Conservation (phyloP, 2,113 vertebrate genomes). For the Lepisosteus oculatus region DNA sequence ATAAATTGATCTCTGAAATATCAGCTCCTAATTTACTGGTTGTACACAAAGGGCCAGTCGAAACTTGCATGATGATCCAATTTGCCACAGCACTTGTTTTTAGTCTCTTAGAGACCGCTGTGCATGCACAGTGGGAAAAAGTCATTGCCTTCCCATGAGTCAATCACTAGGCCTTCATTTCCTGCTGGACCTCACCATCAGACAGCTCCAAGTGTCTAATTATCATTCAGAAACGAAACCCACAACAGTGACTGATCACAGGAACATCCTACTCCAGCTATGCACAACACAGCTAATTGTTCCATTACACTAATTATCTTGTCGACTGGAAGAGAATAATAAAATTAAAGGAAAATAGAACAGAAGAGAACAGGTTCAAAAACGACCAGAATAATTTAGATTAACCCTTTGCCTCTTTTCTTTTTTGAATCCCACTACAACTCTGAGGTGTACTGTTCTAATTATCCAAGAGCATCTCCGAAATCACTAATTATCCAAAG, state of each 20-base stretch:
- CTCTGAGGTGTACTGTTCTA: conserved; percentile 56
- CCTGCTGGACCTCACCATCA: conserved; percentile 79
- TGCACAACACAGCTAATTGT: conserved; percentile 72
- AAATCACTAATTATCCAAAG: conserved; percentile 66
- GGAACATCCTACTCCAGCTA: conserved; percentile 53
- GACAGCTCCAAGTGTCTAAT: conserved; percentile 76
- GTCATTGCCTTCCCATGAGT: conserved; percentile 74
- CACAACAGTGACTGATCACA: conserved; percentile 54
- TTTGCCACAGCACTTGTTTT: conserved; percentile 88
- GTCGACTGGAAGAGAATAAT: conserved; percentile 53
- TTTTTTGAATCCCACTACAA: conserved; percentile 25
- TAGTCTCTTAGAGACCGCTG: conserved; percentile 76
- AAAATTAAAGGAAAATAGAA: conserved; percentile 44
- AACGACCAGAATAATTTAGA: conserved; percentile 67
- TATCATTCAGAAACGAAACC: conserved; percentile 82
- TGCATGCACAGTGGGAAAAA: conserved; percentile 64
- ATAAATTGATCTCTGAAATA: conserved; percentile 81
- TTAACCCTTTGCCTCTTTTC: conserved; percentile 62
- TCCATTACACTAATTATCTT: conserved; percentile 73
- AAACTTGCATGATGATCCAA: conserved; percentile 88
- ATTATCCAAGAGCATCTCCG: conserved; percentile 71
- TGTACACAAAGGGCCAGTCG: conserved; percentile 85
- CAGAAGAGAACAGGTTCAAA: conserved; percentile 49
- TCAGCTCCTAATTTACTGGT: conserved; percentile 80
- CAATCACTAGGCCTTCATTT: conserved; percentile 76